Base-by-base conservation (phyloP, 1,140 invertebrate genomes). In the Polypedilum pembai region DNA sequence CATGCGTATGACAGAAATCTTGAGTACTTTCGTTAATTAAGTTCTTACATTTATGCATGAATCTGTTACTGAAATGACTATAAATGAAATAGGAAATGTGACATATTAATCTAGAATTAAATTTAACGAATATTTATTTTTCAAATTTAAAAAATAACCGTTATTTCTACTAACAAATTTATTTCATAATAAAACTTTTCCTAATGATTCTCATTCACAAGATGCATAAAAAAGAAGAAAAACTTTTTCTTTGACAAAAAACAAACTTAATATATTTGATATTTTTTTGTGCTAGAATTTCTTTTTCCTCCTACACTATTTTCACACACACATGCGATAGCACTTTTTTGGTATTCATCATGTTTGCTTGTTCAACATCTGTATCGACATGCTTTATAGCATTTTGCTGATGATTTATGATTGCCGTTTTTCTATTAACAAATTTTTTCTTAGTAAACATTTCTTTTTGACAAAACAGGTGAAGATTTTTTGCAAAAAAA, bases 321-420 rank as follows among this genome's bases (percentile, higher is more conserved):
- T 66, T 69, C 17, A 8, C 17, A 18, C 17, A 8, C 18, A 7
- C 65, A 18, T n/a, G 63, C 41, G 15, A 45, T 8, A 45, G 41
- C 41, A 66, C 10, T 69, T 69, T 69, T 66, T 69, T 69, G 3
- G 65, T 69, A 69, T 69, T 69, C 65, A 69, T 69, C 15, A 21
- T 20, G 17, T 20, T n/a, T 69, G 65, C 45, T 69, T 69, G 65
- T 69, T 69, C 65, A 20, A 69, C 65, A 69, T 69, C 65, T 69
- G 65, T 69, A 69, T 69, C 10, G 65, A 69, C 65, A 69, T 69
- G n/a, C 65, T 69, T 18, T 21, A 69, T 10, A 69, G 17, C 4
- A 69, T 20, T 66, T 69, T 18, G 65, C 20, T 56, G 8, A 21
- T 20, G 65, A 69, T 69, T 69, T 69, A 56, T 56, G 12, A 56